Evolutionary conservation across 2,113 vertebrate species (phyloP).

Genomic region (Phylloscopus trochiloides): DNA sequence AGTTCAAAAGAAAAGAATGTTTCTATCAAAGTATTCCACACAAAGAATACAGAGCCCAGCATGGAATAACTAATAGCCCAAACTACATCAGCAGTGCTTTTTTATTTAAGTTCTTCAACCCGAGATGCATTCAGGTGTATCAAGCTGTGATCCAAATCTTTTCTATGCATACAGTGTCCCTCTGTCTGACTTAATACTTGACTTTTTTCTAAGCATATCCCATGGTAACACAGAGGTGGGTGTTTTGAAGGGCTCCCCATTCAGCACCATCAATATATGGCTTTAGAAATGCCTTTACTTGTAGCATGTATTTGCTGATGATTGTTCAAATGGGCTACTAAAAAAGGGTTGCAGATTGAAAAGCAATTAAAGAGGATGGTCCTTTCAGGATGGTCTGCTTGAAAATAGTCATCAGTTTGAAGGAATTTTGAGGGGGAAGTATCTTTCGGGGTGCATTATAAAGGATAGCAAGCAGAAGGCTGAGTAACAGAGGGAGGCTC

Average conservation of each 20-base stretch:
- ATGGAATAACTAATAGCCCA: constrained; percentile 3
- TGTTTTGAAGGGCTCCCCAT: neutral
- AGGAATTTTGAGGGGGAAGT: neutral
- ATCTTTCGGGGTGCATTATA: neutral
- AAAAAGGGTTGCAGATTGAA: neutral
- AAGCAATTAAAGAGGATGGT: neutral
- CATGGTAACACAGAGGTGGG: neutral
- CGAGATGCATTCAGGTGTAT: neutral
- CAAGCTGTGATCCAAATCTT: neutral
- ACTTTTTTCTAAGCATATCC: neutral
- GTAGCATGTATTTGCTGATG: neutral
- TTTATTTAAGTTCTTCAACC: neutral
- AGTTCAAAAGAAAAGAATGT: neutral
- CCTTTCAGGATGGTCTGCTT: neutral
- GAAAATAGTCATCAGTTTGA: neutral
- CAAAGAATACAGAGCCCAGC: neutral
- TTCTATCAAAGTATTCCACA: neutral
- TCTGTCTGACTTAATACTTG: neutral
- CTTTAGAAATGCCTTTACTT: neutral
- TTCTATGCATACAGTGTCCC: neutral
- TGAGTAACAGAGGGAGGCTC: neutral
- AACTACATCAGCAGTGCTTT: neutral
- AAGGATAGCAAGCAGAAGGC: neutral
- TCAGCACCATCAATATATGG: neutral
- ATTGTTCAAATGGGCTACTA: neutral